Conservation (phyloP, 2,113 vertebrate species). For the Thryonomys swinderianus region DNA sequence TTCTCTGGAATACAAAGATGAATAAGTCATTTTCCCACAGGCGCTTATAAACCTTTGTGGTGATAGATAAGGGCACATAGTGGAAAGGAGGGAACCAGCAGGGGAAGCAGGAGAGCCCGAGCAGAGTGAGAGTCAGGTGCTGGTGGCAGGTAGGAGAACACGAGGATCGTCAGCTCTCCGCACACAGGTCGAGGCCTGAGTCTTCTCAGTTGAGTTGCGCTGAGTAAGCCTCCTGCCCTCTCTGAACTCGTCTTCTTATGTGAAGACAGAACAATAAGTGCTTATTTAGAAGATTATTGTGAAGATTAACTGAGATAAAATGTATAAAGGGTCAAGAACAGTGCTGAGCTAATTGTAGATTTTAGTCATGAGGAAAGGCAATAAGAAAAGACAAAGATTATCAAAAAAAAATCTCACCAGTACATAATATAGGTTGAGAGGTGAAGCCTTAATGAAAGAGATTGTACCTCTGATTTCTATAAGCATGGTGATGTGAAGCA, state of each 20-base stretch:
- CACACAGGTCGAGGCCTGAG: not conserved
- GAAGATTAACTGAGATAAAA: conserved; percentile 21
- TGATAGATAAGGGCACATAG: not conserved
- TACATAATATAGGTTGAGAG: not conserved
- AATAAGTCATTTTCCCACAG: not conserved
- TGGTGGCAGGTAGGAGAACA: not conserved
- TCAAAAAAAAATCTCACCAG: conserved; percentile 30
- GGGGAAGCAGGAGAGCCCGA: not conserved
- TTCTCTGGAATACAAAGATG: not conserved
- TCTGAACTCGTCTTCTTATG: not conserved
- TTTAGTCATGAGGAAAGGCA: not conserved
- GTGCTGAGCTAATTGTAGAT: not conserved
- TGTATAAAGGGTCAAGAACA: not conserved
- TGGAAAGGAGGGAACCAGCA: not conserved
- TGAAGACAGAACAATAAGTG: not conserved
- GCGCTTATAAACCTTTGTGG: not conserved
- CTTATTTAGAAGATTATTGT: not conserved
- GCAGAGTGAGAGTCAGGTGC: not conserved
- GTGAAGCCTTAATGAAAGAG: not conserved
- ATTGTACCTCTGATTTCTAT: not conserved
- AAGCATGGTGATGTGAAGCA: not conserved
- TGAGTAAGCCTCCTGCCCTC: not conserved
- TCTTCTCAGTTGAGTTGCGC: not conserved
- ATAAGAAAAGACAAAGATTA: not conserved
- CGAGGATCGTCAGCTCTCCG: not conserved